phyloP scores from a whole-genome alignment of 2,797 vertebrate species.

The Onychomys arenicola region DNA sequence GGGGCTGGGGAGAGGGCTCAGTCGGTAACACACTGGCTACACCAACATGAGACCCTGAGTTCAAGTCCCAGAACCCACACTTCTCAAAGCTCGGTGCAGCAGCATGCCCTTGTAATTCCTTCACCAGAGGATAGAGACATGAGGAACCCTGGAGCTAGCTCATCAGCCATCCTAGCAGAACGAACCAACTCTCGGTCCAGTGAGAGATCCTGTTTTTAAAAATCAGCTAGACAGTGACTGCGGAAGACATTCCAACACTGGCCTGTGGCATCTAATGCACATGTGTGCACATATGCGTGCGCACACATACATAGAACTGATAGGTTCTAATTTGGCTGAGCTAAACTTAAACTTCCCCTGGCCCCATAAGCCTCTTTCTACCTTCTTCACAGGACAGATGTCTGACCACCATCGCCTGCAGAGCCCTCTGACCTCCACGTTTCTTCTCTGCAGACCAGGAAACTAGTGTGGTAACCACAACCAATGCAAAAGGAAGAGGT shows the following conservation, averaged over 20 bases:
- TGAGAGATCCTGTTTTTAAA: neutral
- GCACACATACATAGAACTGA: neutral
- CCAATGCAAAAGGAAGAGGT: slow-evolving; percentile 35
- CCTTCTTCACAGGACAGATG: neutral
- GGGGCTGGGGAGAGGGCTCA: neutral
- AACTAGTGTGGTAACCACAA: slow-evolving; percentile 7
- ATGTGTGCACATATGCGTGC: neutral
- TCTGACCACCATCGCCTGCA: neutral
- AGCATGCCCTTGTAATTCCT: too few species aligned
- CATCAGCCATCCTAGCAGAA: neutral
- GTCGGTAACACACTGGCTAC: neutral
- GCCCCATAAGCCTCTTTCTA: neutral
- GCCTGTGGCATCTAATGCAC: neutral
- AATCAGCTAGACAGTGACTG: neutral
- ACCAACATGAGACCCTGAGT: neutral
- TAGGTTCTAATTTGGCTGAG: neutral
- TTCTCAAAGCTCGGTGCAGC: neutral
- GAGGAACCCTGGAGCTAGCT: neutral
- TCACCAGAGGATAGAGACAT: neutral
- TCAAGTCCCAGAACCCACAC: neutral
- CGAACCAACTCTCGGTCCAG: neutral
- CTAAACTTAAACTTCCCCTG: neutral
- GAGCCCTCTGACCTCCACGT: too few species aligned
- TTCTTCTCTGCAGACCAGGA: neutral
- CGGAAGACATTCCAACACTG: neutral